Percentiles rank a stretch among this genome's conserved stretches.
Evolutionary conservation across 2,888 invertebrate species (phyloP).

Genomic region (Thereva unica): DNA sequence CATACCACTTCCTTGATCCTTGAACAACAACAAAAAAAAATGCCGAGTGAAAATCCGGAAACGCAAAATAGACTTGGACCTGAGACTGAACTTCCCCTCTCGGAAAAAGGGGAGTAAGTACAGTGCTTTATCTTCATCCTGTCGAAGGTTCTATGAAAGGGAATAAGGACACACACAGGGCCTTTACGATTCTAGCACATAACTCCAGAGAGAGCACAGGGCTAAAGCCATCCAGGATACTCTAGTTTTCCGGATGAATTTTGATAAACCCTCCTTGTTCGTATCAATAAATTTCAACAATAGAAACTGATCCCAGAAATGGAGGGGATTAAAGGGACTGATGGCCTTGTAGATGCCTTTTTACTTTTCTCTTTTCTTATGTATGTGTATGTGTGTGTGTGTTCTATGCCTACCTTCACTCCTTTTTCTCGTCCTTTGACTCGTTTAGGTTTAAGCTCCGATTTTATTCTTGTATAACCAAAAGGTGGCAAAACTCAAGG

Average conservation of each 20-base stretch:
- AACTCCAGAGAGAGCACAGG: conserved; percentile 1
- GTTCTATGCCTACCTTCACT: neutral
- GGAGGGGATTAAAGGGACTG: conserved; percentile 18
- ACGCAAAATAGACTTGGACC: no score
- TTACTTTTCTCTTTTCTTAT: neutral
- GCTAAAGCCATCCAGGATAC: conserved; percentile 1
- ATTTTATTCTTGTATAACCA: no score
- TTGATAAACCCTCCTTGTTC: conserved; percentile 29
- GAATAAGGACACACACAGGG: conserved; percentile 14
- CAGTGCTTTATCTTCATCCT: conserved; percentile 30
- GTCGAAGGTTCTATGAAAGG: conserved; percentile 16
- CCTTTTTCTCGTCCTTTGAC: no score
- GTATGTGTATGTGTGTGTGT: neutral
- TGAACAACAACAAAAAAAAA: no score
- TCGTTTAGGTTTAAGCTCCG: no score
- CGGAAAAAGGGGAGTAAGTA: conserved; percentile 22
- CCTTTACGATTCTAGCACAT: conserved; percentile 7
- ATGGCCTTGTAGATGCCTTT: conserved; percentile 25
- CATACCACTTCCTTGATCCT: no score
- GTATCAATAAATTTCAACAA: conserved; percentile 32
- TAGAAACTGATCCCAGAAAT: conserved; percentile 27
- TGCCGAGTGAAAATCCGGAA: no score
- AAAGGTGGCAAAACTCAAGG: no score
- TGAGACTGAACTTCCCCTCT: neutral
- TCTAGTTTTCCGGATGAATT: conserved; percentile 26